Conservation (phyloP, 2,797 vertebrate genomes). For the Enteromius paludinosus region DNA sequence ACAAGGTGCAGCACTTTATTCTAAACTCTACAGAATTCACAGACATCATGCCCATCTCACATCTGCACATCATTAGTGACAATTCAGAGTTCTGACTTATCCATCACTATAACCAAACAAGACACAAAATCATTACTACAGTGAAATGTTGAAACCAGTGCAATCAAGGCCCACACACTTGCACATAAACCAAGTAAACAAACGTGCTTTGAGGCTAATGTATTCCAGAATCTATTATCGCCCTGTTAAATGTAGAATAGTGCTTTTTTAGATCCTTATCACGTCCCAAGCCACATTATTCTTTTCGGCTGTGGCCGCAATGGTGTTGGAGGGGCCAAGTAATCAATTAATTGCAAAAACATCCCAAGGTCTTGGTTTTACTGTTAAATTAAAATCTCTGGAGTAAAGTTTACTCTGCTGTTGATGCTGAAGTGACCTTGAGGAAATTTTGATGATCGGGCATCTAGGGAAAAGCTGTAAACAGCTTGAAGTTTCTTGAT, state of each 20-base stretch:
- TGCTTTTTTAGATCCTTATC: constrained; percentile 58
- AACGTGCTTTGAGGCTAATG: constrained; percentile 45
- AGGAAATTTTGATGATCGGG: constrained; percentile 32
- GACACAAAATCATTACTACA: constrained; percentile 38
- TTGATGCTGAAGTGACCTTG: constrained; percentile 67
- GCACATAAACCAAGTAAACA: constrained; percentile 23
- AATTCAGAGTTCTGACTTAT: constrained; percentile 12
- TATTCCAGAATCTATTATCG: constrained; percentile 54
- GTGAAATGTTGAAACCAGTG: constrained; percentile 8
- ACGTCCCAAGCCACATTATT: constrained; percentile 62
- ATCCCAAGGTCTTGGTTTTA: constrained; percentile 67
- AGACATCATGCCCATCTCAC: background rate
- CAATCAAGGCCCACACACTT: constrained; percentile 6
- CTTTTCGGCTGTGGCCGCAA: constrained; percentile 62
- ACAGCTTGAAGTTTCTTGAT: background rate
- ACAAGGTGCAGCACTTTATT: constrained; percentile 83
- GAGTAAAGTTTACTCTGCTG: constrained; percentile 67
- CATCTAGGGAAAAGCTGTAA: constrained; percentile 11
- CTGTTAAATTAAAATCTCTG: constrained; percentile 74
- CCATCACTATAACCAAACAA: constrained; percentile 39
- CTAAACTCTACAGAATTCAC: no score
- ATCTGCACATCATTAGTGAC: background rate
- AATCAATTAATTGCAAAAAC: constrained; percentile 76
- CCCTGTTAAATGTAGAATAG: constrained; percentile 54
- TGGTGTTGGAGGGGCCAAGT: constrained; percentile 63